These are phyloP conservation scores for Leptopilina myrica DNA, from an alignment of 2,888 invertebrate species.

Conservation along the genomic window DNA sequence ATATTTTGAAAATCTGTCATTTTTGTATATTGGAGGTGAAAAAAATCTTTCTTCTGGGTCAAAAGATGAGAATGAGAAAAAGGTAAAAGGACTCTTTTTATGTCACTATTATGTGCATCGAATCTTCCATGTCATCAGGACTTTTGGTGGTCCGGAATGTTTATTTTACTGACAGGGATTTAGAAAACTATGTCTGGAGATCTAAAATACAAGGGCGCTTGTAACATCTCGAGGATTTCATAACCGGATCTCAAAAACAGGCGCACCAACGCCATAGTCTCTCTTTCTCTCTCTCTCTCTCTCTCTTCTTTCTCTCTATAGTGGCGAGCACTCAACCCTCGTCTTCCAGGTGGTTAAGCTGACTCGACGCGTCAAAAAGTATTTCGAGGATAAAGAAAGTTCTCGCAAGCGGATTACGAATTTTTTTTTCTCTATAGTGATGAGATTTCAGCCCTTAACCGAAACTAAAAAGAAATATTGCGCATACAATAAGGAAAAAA, in stretches of 20 bases:
- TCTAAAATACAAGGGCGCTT: conserved; percentile 24
- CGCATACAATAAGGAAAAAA: neutral
- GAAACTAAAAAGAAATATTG: conserved; percentile 21
- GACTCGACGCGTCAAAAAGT: conserved; percentile 51
- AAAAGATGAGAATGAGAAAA: conserved; percentile 14
- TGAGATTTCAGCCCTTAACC: conserved; percentile 47
- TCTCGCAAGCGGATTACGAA: conserved; percentile 58
- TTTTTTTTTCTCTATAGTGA: conserved; percentile 45
- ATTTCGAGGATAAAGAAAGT: conserved; percentile 52
- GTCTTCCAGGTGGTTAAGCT: conserved; percentile 48
- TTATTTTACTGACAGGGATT: conserved; percentile 36
- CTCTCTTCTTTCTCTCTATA: neutral
- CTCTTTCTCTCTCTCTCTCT: too few species aligned
- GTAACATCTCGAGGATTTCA: conserved; percentile 39
- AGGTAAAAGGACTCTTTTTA: conserved; percentile 12
- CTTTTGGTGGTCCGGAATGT: conserved; percentile 31
- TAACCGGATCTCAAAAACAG: conserved; percentile 36
- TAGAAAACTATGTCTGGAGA: conserved; percentile 39
- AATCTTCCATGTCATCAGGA: conserved; percentile 33
- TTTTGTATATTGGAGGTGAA: neutral
- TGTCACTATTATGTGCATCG: conserved; percentile 19
- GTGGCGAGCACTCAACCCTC: conserved; percentile 40
- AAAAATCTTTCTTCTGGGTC: conserved; percentile 22
- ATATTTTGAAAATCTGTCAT: neutral
- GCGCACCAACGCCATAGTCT: neutral